A percentile compares a stretch with the other conserved stretches of the same genome.
phyloP scores from a whole-genome alignment of 2,888 invertebrate species.

The Cheiracanthium punctorium region DNA sequence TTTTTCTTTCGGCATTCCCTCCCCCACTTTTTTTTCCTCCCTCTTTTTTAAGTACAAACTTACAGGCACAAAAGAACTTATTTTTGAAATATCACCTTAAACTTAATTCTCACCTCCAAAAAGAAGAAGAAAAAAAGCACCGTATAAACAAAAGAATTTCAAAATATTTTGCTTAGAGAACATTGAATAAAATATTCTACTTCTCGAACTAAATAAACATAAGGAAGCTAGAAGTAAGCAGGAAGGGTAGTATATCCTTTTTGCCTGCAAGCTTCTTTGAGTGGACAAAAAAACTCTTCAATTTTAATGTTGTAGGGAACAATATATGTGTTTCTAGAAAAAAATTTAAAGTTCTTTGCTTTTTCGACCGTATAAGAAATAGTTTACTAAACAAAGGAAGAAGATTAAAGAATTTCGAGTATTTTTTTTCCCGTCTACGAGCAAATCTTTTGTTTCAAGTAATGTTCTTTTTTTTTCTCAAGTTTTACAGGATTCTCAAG shows the following conservation, averaged over 20 bases:
- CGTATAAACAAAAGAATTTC: not conserved
- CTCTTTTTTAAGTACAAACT: too few relatives aligned
- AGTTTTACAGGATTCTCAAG: not conserved
- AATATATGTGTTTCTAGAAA: not conserved
- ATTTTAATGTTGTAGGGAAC: conserved; percentile 6
- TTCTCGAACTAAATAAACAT: not conserved
- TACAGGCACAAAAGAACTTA: not conserved
- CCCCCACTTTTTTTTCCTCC: too few relatives aligned
- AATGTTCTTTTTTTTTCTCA: not conserved
- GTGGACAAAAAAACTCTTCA: conserved; percentile 6
- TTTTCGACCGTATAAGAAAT: not conserved
- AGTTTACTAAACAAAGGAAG: not conserved
- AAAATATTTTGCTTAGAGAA: not conserved
- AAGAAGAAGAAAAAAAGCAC: not conserved
- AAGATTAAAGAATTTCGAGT: not conserved
- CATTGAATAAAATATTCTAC: not conserved
- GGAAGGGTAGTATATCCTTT: not conserved
- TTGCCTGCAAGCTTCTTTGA: not conserved
- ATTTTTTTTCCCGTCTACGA: not conserved
- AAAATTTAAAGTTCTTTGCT: not conserved
- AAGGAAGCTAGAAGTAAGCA: not conserved
- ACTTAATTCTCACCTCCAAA: too few relatives aligned
- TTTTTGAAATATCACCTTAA: not conserved
- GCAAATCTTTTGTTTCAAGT: not conserved
- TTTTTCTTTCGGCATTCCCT: too few relatives aligned